Percentiles rank a stretch among this genome's conserved stretches.
phyloP scores from a whole-genome alignment of 2,888 invertebrate genomes.

The Drosophila limbata region DNA sequence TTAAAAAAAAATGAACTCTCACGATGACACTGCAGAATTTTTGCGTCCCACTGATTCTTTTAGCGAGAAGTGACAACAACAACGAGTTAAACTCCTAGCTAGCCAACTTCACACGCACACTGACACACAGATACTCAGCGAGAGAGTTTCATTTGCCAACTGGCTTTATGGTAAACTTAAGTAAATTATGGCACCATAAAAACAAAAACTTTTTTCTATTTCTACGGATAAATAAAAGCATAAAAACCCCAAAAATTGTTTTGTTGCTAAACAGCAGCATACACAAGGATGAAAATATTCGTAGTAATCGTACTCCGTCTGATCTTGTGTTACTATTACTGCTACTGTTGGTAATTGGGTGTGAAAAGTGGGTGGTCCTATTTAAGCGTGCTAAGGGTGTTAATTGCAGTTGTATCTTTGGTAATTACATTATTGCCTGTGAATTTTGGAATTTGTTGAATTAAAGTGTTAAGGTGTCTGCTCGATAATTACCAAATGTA shows the following conservation, averaged over 20 bases:
- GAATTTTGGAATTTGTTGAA: conserved; percentile 32
- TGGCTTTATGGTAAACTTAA: conserved; percentile 36
- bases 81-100: conserved; percentile 21
- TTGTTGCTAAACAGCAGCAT: neutral
- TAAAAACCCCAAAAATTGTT: conserved; percentile 12
- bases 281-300: conserved; percentile 8
- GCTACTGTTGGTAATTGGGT: no score
- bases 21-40: conserved; percentile 69
- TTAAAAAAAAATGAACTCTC: conserved; percentile 65
- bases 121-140: conserved; percentile 4
- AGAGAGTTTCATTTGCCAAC: conserved; percentile 17
- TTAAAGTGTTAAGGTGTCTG: conserved; percentile 39
- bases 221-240: conserved; percentile 24
- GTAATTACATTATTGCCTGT: conserved; percentile 23
- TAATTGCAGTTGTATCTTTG: conserved; percentile 36
- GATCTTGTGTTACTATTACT: no score
- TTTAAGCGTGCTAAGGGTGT: conserved; percentile 21
- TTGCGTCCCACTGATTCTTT: conserved; percentile 47
- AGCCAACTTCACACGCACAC: conserved; percentile 18
- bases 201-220: conserved; percentile 6
- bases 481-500: conserved; percentile 25
- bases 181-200: conserved; percentile 38
- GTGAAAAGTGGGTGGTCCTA: neutral
- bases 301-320: neutral
- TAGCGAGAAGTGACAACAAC: conserved; percentile 11